These are phyloP conservation scores for Schizopygopsis pylzovi DNA, from an alignment of 2,797 vertebrate species.

Conservation along the genomic window DNA sequence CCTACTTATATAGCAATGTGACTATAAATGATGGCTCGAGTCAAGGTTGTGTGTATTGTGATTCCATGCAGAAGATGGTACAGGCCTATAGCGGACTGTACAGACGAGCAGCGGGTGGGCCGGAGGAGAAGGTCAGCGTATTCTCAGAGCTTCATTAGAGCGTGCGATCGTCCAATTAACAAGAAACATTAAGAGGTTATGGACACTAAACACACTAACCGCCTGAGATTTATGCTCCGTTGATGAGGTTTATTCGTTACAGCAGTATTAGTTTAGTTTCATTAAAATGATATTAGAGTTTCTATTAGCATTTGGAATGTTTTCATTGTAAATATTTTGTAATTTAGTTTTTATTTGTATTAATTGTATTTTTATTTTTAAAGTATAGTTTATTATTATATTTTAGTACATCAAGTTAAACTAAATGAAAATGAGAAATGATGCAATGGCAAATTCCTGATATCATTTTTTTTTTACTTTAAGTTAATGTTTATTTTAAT, in stretches of 20 bases:
- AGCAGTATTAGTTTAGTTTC: neutral
- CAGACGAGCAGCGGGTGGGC: neutral
- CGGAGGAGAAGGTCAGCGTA: neutral
- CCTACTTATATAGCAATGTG: neutral
- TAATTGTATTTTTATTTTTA: neutral
- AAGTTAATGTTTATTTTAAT: no score
- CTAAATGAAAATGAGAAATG: neutral
- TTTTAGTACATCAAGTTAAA: neutral
- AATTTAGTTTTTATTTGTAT: neutral
- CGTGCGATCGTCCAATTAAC: neutral
- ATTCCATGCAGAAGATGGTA: neutral
- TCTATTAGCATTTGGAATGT: neutral
- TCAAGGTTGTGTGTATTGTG: neutral
- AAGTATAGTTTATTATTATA: neutral
- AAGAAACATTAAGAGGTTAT: neutral
- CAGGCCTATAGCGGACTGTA: neutral
- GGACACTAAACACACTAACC: neutral
- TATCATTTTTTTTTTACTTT: no score
- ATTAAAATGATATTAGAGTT: neutral
- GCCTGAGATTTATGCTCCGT: neutral
- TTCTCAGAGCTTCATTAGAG: constrained; percentile 2
- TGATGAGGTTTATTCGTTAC: neutral
- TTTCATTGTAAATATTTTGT: neutral
- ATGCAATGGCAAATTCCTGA: neutral
- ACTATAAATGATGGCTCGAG: neutral